phyloP scores from a whole-genome alignment of 1,140 invertebrate genomes.

The Zaprionus kolodkinae region DNA sequence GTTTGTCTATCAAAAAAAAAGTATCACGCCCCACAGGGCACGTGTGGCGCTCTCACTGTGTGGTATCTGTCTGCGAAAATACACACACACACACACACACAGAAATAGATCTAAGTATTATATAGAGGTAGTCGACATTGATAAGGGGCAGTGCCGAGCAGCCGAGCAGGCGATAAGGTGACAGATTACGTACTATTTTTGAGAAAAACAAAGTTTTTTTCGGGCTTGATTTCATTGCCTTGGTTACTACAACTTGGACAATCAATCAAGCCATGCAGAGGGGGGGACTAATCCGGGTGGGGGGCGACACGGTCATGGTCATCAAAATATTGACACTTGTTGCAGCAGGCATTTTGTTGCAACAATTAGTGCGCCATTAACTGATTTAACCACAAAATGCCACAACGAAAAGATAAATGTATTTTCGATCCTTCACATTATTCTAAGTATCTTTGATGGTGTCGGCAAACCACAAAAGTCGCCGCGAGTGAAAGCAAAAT shows the following conservation, averaged over 20 bases:
- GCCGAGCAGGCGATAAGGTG: slow-evolving; percentile 14
- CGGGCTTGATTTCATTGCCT: neutral
- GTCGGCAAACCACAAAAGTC: slow-evolving; percentile 64
- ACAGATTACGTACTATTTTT: slow-evolving; percentile 21
- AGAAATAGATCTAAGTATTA: slow-evolving; percentile 1
- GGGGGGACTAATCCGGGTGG: too few species aligned
- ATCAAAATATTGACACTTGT: slow-evolving; percentile 82
- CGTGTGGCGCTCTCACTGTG: slow-evolving; percentile 7
- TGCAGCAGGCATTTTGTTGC: slow-evolving; percentile 65
- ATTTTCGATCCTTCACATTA: slow-evolving; percentile 61
- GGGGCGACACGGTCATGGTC: slow-evolving; percentile 21
- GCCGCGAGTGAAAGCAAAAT: slow-evolving; percentile 71
- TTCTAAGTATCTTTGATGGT: neutral
- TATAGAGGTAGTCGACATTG: slow-evolving; percentile 17
- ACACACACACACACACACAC: slow-evolving; percentile 2
- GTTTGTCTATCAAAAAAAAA: neutral
- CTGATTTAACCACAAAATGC: slow-evolving; percentile 62
- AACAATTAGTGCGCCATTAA: slow-evolving; percentile 72
- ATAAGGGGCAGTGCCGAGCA: neutral
- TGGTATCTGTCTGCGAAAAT: neutral
- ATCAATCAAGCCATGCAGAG: neutral
- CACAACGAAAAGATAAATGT: slow-evolving; percentile 63
- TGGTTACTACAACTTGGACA: neutral
- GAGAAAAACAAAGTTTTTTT: slow-evolving; percentile 19
- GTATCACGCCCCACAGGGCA: neutral